Base-by-base conservation (phyloP, 1,140 invertebrate species). In the Lethrus apterus region DNA sequence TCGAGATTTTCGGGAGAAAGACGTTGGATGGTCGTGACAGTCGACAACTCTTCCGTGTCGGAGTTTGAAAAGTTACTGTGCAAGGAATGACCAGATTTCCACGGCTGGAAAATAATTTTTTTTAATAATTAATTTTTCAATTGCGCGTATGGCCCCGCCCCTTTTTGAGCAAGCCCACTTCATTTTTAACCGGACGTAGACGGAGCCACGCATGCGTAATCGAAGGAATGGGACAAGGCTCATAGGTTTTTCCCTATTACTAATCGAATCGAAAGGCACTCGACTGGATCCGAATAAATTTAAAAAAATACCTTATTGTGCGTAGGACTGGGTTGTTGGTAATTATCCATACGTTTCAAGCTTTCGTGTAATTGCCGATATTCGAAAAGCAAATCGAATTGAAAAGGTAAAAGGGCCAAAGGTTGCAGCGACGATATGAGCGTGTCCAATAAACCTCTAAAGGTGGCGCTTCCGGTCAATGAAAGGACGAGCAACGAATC, bases 301-400 rank as follows among this genome's bases (percentile, higher is more conserved):
- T n/a, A n/a, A n/a, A n/a, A n/a, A n/a, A n/a, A n/a, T 57, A 64
- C 62, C 57, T 65, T 66, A 10, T 11, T 4, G 48, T 56, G 58
- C 17, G 55, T 57, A 29, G 63, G 64, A 59, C 64, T 68, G 2
- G 54, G 18, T 50, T 63, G 59, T 44, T 63, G 57, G 38, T 60
- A 65, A 2, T 61, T 62, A 51, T 79, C 77, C 55, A 83, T 76
- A 57, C 76, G 75, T 52, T 81, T 79, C 58, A 88, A 79, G 63
- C 83, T 86, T 54, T 81, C 72, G 57, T 87, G 84, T 14, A 88
- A 69, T 57, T 84, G 77, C 36, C 83, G 74, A 60, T 83, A 83
- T 59, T 89, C 85, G 68, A 85, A 86, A 48, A 89, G 75, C 30
- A 89, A 74, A 61, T 90, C 86, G 31, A 92, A 67, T 46, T 84